Percentiles rank a stretch among this genome's conserved stretches.
Conservation (phyloP, 2,797 vertebrate genomes). For the Smutsia temminckii region DNA sequence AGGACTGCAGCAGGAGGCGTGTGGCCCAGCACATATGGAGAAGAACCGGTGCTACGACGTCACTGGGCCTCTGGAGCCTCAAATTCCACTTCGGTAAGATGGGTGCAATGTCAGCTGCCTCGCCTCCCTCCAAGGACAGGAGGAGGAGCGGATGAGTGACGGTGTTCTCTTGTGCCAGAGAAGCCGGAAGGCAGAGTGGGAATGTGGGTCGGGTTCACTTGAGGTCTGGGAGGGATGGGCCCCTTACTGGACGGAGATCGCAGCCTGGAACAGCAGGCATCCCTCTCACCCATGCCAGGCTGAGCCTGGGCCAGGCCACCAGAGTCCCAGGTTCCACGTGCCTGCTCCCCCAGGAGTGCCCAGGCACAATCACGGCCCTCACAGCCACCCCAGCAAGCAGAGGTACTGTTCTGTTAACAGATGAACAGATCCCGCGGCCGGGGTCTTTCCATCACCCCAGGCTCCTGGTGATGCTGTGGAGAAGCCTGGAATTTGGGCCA, state of each 20-base stretch:
- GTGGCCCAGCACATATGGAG: accelerated
- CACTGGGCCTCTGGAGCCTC: background rate
- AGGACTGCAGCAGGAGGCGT: background rate
- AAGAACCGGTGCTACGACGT: accelerated
- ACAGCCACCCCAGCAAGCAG: background rate
- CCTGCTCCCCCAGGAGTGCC: too few relatives aligned
- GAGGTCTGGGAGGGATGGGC: background rate
- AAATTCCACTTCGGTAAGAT: background rate
- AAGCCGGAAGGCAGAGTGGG: background rate
- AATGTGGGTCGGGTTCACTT: background rate
- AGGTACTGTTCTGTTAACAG: background rate
- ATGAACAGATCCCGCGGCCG: background rate
- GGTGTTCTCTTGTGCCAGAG: background rate
- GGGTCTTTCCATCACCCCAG: background rate
- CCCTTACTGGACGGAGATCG: background rate
- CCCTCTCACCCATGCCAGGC: background rate
- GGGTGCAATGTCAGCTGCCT: accelerated
- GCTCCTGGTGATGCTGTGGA: accelerated
- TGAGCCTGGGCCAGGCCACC: background rate
- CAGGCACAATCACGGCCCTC: too few relatives aligned
- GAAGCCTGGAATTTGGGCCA: background rate
- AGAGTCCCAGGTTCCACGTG: too few relatives aligned
- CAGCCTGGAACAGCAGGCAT: background rate
- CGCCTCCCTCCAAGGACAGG: background rate
- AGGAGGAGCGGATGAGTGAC: accelerated